Evolutionary conservation across 2,113 vertebrate species (phyloP).

Genomic region (Pyxicephalus adspersus): DNA sequence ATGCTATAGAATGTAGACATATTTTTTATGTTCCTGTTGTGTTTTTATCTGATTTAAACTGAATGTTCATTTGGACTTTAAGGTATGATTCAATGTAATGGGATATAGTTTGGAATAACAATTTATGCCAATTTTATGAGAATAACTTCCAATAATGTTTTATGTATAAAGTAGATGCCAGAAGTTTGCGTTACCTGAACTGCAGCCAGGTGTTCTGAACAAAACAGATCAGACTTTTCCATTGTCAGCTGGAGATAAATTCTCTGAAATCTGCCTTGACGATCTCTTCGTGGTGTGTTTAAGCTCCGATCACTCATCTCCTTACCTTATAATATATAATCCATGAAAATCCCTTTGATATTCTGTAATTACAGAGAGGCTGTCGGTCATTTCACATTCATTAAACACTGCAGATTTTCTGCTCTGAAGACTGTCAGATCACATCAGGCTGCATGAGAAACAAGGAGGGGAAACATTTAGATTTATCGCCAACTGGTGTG

Average conservation of each 20-base stretch:
- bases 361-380: conserved; percentile 32
- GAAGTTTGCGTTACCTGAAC: too few relatives aligned
- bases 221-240: neutral
- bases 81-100: too few relatives aligned
- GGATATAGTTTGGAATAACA: too few relatives aligned
- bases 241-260: conserved; percentile 4
- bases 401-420: conserved; percentile 35
- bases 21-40: too few relatives aligned
- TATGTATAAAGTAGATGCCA: too few relatives aligned
- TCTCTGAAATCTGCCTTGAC: neutral
- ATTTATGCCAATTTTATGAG: too few relatives aligned
- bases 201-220: neutral
- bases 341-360: conserved; percentile 44
- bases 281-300: conserved; percentile 21
- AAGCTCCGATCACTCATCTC: conserved; percentile 2
- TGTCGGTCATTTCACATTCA: conserved; percentile 16
- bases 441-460: neutral
- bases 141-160: too few relatives aligned
- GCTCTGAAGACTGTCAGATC: conserved; percentile 2
- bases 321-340: conserved; percentile 28
- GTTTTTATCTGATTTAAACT: too few relatives aligned
- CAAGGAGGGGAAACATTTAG: neutral
- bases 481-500: too few relatives aligned
- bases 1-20: too few relatives aligned
- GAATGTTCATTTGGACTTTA: too few relatives aligned